These are phyloP conservation scores for Leptopilina clavipes DNA, from an alignment of 1,140 invertebrate genomes.

Conservation along the genomic window DNA sequence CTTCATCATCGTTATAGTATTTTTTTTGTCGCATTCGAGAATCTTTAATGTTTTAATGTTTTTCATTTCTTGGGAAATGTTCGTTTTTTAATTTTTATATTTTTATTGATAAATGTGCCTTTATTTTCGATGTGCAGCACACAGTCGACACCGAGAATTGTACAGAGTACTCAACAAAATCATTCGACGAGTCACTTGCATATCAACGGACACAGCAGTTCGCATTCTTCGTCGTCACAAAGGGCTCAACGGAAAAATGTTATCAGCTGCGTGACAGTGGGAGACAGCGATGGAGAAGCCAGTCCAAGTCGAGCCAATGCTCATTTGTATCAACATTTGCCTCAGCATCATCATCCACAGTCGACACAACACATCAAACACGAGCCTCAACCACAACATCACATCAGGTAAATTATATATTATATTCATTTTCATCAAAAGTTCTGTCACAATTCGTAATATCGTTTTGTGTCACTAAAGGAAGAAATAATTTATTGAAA, in stretches of 20 bases:
- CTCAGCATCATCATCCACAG: conserved; percentile 68
- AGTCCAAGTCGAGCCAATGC: conserved; percentile 74
- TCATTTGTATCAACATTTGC: conserved; percentile 68
- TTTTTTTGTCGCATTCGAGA: conserved; percentile 20
- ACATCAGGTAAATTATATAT: conserved; percentile 67
- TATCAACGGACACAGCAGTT: conserved; percentile 56
- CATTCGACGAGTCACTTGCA: conserved; percentile 61
- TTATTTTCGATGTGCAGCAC: conserved; percentile 63
- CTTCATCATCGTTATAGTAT: too few species aligned
- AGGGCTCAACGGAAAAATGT: conserved; percentile 80
- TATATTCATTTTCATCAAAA: too few species aligned
- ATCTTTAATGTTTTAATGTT: conserved; percentile 39
- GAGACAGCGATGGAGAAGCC: conserved; percentile 85
- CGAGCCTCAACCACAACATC: conserved; percentile 76
- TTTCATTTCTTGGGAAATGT: conserved; percentile 33
- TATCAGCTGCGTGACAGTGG: conserved; percentile 88
- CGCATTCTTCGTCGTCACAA: conserved; percentile 58
- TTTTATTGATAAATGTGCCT: conserved; percentile 24
- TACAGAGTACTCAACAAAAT: conserved; percentile 63
- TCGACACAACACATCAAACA: conserved; percentile 76
- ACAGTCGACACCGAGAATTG: conserved; percentile 69
- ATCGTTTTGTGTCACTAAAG: too few species aligned
- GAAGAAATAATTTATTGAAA: too few species aligned
- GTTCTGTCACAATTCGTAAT: too few species aligned
- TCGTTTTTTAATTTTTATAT: conserved; percentile 26